phyloP scores from a whole-genome alignment of 2,797 vertebrate genomes.

The Delichon dasypus region DNA sequence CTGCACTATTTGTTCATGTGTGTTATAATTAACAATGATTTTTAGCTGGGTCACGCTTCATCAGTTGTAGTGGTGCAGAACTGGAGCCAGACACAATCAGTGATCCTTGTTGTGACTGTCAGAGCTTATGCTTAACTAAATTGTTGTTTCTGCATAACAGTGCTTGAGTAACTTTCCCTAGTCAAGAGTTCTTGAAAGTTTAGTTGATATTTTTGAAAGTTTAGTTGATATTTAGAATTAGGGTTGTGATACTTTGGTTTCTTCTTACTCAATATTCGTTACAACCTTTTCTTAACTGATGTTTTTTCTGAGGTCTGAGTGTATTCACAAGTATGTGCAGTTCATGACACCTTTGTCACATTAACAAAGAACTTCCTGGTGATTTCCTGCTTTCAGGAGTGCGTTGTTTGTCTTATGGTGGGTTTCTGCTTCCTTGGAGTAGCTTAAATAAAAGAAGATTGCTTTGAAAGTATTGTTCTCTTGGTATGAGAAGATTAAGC shows the following conservation, averaged over 20 bases:
- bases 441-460: background rate
- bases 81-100: no score
- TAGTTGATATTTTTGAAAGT: background rate
- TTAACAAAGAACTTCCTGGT: background rate
- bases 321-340: rapidly evolving
- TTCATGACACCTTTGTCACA: background rate
- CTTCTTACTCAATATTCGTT: background rate
- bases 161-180: background rate
- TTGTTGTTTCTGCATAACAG: background rate
- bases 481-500: background rate
- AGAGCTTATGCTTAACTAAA: background rate
- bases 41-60: background rate
- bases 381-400: background rate
- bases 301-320: background rate
- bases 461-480: background rate
- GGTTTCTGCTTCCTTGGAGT: background rate
- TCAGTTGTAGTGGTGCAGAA: no score
- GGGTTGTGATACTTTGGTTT: background rate
- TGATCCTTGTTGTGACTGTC: background rate
- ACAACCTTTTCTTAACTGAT: background rate
- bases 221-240: background rate
- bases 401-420: background rate
- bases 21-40: background rate
- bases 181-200: background rate
- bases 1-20: background rate